phyloP scores from a whole-genome alignment of 2,797 vertebrate genomes.

The Sternarchorhynchus goeldii region DNA sequence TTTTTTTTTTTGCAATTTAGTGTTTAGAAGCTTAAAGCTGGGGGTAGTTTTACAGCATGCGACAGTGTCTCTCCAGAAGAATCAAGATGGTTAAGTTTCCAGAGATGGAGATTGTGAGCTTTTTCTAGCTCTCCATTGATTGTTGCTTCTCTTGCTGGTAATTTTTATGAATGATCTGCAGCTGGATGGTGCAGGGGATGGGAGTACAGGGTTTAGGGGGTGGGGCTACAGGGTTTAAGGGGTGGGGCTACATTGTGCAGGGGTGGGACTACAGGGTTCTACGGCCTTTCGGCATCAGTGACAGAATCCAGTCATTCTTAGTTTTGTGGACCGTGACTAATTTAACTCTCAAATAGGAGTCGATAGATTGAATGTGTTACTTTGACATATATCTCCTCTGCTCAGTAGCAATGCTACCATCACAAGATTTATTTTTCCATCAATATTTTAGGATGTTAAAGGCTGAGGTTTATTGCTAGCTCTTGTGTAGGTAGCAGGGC shows the following conservation, averaged over 20 bases:
- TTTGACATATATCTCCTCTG: conserved; percentile 54
- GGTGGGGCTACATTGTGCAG: not conserved
- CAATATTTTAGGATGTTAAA: conserved; percentile 58
- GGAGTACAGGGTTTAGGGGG: too few species aligned
- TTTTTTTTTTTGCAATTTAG: too few species aligned
- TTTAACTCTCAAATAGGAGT: conserved; percentile 52
- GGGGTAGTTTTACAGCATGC: not conserved
- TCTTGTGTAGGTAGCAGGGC: conserved; percentile 24
- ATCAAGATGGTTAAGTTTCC: not conserved
- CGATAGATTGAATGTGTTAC: conserved; percentile 52
- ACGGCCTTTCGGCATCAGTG: conserved; percentile 27
- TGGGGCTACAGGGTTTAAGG: conserved; percentile 22
- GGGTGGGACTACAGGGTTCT: conserved; percentile 31
- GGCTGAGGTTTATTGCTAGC: conserved; percentile 56
- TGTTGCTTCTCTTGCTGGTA: not conserved
- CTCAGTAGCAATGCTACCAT: conserved; percentile 43
- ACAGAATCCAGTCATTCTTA: conserved; percentile 49
- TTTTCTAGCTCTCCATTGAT: conserved; percentile 19
- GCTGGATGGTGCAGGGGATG: not conserved
- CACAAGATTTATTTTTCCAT: conserved; percentile 62
- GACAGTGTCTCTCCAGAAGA: not conserved
- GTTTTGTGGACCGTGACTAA: conserved; percentile 36
- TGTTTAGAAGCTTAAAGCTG: not conserved
- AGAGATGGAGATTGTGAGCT: not conserved
- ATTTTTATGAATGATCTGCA: conserved; percentile 50